These are phyloP conservation scores for Carollia perspicillata DNA, from an alignment of 2,113 vertebrate species.

Conservation along the genomic window DNA sequence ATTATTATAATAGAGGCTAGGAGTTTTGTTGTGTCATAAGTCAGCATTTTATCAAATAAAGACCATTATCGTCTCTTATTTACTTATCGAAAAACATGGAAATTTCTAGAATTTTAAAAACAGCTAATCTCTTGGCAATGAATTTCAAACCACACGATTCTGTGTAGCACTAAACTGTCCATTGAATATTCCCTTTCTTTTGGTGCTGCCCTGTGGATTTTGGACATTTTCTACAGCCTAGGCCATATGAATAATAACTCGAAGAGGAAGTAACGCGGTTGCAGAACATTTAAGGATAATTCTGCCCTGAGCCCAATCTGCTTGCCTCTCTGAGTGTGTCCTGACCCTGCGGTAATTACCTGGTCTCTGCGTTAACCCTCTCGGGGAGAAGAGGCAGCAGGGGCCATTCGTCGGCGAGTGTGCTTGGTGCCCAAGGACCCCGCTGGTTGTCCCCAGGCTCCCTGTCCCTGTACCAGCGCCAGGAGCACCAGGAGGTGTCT, in stretches of 20 bases:
- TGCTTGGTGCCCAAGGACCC: neutral
- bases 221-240: neutral
- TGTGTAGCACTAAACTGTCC: neutral
- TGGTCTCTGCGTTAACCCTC: neutral
- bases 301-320: neutral
- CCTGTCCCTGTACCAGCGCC: neutral
- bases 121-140: neutral
- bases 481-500: neutral
- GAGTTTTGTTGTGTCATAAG: neutral
- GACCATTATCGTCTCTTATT: neutral
- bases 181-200: conserved; percentile 25
- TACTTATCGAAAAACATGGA: neutral
- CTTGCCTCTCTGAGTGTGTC: neutral
- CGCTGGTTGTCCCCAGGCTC: neutral
- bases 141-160: neutral
- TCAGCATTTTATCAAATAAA: neutral
- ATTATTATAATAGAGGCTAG: neutral
- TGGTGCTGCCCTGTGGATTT: neutral
- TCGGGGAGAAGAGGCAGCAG: neutral
- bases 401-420: neutral
- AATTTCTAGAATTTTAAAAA: conserved; percentile 3
- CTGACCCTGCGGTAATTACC: neutral
- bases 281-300: neutral
- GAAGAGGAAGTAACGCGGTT: neutral
- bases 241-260: neutral